Base-by-base conservation (phyloP, 2,888 invertebrate genomes). In the Argynnis bischoffii region DNA sequence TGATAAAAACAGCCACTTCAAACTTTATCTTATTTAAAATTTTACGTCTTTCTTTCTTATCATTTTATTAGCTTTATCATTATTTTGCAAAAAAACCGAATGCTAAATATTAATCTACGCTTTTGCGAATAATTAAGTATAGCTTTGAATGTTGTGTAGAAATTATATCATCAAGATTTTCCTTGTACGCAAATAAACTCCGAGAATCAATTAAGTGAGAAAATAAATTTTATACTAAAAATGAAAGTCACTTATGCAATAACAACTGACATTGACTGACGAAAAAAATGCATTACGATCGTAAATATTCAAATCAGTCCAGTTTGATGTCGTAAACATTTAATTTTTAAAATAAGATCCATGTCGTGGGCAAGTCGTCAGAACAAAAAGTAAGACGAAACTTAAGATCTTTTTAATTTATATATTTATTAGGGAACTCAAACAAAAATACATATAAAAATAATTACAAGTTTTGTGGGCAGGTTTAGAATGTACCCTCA, bases 261-360 rank as follows among this genome's bases (percentile, higher is more conserved):
- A 18, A 46, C 60, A 35, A 59, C 31, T 64, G 68, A 68, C 68
- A 68, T 60, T 68, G 59, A 64, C 47, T 59, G 35, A 55, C 56
- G 50, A 31, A 26, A 26, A 21, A 53, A 46, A 59, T 59, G 18
- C 56, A 56, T 65, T 46, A 26, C 65, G 56, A 53, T 64, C 64
- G 56, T 59, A 63, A 65, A 65, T 57, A 59, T 65, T 59, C 51
- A 57, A 56, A 64, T 26, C 48, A 26, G 15, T 64, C 48, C 64
- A 35, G 60, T 60, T 60, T 55, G 46, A 55, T 61, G 55, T 55
- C 48, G 48, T 48, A 55, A 61, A 55, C 46, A 16, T 60, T 31
- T 18, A 67, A 57, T 54, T 18, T 50, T 16, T 50, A 26, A 41
- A 16, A 13, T 13, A 16, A 3, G 50, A 41, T 41, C 18, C 41